phyloP scores from a whole-genome alignment of 2,888 invertebrate genomes.

The Eucera pruinosa region DNA sequence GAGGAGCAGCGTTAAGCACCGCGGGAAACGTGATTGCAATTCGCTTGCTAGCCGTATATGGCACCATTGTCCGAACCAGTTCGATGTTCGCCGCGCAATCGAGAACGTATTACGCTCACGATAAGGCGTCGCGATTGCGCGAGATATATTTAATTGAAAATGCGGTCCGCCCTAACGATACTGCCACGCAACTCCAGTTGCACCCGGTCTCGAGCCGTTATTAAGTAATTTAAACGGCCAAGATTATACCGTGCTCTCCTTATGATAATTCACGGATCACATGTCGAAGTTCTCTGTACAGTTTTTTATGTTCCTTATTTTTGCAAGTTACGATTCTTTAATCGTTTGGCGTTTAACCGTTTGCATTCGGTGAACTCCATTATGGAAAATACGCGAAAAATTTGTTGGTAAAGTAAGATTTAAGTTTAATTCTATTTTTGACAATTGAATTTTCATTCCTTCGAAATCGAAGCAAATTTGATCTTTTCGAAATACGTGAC shows the following conservation, averaged over 20 bases:
- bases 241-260: slow-evolving; percentile 36
- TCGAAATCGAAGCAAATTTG: no score
- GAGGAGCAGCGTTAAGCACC: slow-evolving; percentile 67
- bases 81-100: slow-evolving; percentile 67
- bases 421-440: no score
- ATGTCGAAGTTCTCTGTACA: background rate
- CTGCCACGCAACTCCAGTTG: slow-evolving; percentile 43
- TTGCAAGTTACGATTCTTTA: background rate
- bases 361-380: no score
- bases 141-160: slow-evolving; percentile 73
- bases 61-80: slow-evolving; percentile 70
- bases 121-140: slow-evolving; percentile 68
- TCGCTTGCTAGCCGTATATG: slow-evolving; percentile 65
- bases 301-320: background rate
- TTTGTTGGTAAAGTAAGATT: no score
- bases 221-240: slow-evolving; percentile 62
- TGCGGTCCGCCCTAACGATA: slow-evolving; percentile 61
- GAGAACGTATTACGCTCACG: slow-evolving; percentile 68
- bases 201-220: slow-evolving; percentile 44
- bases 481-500: no score
- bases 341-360: background rate
- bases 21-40: slow-evolving; percentile 72
- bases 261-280: slow-evolving; percentile 28
- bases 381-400: no score
- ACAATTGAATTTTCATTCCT: no score